Base-by-base conservation (phyloP, 2,797 vertebrate species). In the Microchirus variegatus region DNA sequence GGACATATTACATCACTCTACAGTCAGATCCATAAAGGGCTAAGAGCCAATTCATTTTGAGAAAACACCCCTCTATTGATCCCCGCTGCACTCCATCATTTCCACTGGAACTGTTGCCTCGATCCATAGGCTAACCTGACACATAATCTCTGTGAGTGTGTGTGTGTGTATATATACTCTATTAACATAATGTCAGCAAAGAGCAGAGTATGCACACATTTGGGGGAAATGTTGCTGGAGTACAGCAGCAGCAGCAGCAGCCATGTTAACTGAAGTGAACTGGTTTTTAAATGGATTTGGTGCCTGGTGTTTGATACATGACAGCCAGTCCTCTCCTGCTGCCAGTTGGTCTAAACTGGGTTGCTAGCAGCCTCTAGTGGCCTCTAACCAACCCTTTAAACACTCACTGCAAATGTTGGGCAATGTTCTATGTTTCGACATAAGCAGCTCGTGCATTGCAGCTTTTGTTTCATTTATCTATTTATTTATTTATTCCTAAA, bases 21-120 rank as follows among this genome's bases (percentile, higher is more conserved):
- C 83, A 81, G 82, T 83, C 76, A 77, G 78, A 91, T 89, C 90
- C 79, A 90, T 90, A 90, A 85, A 88, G 78, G 87, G 79, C 88
- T 85, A 87, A 90, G 80, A 87, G 88, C 88, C 90, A 88, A 89
- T 90, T 90, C 86, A 90, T 90, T 89, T 87, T 80, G 74, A 90
- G 85, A 84, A 90, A 90, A 91, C 84, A 89, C 83, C 83, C 83
- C 81, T 81, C 70, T 86, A 90, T 90, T 82, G 89, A 91, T 91
- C 85, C 69, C 63, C 62, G 78, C 78, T 82, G 87, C 81, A 81
- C 83, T 91, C 83, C 78, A 90, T 91, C 89, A 90, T 80, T 76
- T 89, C 78, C 86, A 82, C 80, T 82, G 84, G 71, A 82, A 85
- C 84, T 74, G 79, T 81, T 84, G 85, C 82, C 81, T 81, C 88